Conservation (phyloP, 92 coral and sea anemone species). For the Meandrina meandrites region DNA sequence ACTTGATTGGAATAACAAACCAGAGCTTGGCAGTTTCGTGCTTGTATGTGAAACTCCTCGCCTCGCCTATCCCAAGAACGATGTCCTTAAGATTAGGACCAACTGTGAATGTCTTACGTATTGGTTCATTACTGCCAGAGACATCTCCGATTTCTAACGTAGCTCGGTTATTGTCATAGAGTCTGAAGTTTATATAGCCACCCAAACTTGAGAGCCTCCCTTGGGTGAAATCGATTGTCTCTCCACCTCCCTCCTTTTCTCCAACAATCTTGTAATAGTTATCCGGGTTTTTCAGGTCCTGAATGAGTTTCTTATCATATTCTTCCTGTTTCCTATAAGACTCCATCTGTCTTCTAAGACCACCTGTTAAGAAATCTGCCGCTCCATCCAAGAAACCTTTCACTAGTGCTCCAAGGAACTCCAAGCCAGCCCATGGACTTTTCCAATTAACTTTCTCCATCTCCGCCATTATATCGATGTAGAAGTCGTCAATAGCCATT, state of each 20-base stretch:
- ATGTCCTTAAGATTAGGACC: slow-evolving; percentile 17
- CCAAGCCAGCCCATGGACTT: slow-evolving; percentile 63
- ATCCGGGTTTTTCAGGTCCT: slow-evolving; percentile 34
- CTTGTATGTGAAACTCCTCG: slow-evolving; percentile 38
- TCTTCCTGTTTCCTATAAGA: slow-evolving; percentile 28
- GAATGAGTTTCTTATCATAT: slow-evolving; percentile 39
- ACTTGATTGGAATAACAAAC: slow-evolving; percentile 53
- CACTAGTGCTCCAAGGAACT: slow-evolving; percentile 54
- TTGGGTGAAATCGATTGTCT: slow-evolving; percentile 54
- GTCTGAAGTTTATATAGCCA: slow-evolving; percentile 43
- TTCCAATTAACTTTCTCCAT: slow-evolving; percentile 68
- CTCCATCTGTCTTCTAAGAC: slow-evolving; percentile 60
- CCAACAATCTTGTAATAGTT: slow-evolving; percentile 44
- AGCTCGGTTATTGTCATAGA: slow-evolving; percentile 27
- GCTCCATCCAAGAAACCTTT: slow-evolving; percentile 56
- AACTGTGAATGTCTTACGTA: slow-evolving; percentile 26
- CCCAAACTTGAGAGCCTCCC: slow-evolving; percentile 49
- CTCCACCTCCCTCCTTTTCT: slow-evolving; percentile 30
- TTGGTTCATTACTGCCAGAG: slow-evolving; percentile 10
- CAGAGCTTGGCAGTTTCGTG: slow-evolving; percentile 54
- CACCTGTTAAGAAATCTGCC: slow-evolving; percentile 58
- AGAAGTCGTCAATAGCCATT: slow-evolving; percentile 63
- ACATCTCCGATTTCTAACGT: slow-evolving; percentile 43
- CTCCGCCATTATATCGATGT: slow-evolving; percentile 58
- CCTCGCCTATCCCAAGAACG: slow-evolving; percentile 46